Conservation (phyloP, 2,113 vertebrate genomes). For the Pycnonotus jocosus region DNA sequence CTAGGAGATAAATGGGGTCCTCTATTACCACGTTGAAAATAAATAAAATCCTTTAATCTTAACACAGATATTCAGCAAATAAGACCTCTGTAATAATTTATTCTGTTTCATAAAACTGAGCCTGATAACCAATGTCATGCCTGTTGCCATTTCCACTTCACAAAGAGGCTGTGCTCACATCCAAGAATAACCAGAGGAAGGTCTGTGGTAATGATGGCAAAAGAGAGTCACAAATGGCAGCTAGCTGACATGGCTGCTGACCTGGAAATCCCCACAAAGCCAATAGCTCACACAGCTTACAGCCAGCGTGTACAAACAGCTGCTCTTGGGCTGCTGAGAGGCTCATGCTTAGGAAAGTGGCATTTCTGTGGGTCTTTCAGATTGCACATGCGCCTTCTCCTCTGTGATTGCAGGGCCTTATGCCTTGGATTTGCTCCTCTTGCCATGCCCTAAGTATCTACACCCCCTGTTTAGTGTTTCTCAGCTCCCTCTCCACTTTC, state of each 20-base stretch:
- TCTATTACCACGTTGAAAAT: not conserved
- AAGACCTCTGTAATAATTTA: not conserved
- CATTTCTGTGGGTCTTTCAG: not conserved
- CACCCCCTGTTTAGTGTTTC: not conserved
- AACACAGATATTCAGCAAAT: not conserved
- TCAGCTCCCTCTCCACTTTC: not conserved
- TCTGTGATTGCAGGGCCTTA: not conserved
- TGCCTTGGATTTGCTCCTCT: not conserved
- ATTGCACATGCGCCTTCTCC: not conserved
- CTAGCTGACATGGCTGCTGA: not conserved
- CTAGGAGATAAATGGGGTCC: not conserved
- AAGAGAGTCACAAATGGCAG: not conserved
- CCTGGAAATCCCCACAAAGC: not conserved
- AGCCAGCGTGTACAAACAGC: fast-evolving
- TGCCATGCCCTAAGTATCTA: not conserved
- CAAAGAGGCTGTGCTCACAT: not conserved
- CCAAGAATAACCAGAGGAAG: not conserved
- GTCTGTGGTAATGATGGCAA: not conserved
- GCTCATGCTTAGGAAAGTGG: not conserved
- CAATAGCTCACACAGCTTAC: not conserved
- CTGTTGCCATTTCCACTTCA: not conserved
- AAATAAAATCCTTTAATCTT: not conserved
- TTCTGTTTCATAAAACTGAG: not conserved
- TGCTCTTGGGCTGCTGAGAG: not conserved
- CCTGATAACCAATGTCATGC: not conserved